These are phyloP conservation scores for Octomys mimax DNA, from an alignment of 2,797 vertebrate genomes.

Conservation along the genomic window DNA sequence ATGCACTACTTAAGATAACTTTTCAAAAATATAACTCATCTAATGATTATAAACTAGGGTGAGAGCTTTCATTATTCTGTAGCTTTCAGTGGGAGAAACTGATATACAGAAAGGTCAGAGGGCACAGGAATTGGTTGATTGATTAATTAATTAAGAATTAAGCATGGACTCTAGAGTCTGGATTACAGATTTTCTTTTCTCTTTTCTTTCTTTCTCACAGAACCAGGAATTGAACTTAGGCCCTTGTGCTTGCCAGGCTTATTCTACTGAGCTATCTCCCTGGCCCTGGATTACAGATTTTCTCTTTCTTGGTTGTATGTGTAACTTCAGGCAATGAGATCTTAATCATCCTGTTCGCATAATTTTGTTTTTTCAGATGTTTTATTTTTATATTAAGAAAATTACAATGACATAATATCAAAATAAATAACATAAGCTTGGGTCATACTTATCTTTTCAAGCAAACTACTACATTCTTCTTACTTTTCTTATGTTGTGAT, in stretches of 20 bases:
- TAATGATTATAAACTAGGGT: neutral
- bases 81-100: neutral
- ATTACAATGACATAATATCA: neutral
- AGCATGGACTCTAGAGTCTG: neutral
- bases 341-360: neutral
- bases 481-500: conserved; percentile 1
- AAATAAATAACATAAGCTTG: neutral
- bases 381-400: neutral
- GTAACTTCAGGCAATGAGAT: neutral
- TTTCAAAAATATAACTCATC: neutral
- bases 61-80: neutral
- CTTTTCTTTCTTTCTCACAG: too few relatives aligned
- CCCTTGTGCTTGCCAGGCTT: too few relatives aligned
- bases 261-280: too few relatives aligned
- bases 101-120: neutral
- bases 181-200: neutral
- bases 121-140: neutral
- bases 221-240: too few relatives aligned
- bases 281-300: neutral
- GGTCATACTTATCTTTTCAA: neutral
- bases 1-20: neutral
- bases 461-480: neutral
- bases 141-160: neutral
- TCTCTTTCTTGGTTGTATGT: neutral
- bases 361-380: neutral